phyloP scores from a whole-genome alignment of 2,888 invertebrate genomes.

The Chalcosyrphus nemorum region DNA sequence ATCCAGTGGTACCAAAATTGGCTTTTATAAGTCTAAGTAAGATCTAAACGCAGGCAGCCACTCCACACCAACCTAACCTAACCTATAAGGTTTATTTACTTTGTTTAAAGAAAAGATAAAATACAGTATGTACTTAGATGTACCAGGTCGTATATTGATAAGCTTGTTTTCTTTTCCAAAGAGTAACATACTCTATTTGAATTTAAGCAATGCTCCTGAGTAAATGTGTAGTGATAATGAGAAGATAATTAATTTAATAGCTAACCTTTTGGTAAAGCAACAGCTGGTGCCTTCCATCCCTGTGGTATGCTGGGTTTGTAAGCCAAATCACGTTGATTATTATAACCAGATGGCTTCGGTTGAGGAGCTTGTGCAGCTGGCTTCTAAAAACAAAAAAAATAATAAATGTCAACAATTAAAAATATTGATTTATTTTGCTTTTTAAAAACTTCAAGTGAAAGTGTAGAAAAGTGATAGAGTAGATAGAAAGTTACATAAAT shows the following conservation, averaged over 20 bases:
- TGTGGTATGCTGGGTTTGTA: constrained; percentile 81
- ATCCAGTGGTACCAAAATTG: too few relatives aligned
- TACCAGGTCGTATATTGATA: too few relatives aligned
- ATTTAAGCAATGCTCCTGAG: too few relatives aligned
- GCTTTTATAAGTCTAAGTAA: too few relatives aligned
- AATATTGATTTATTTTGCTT: background rate
- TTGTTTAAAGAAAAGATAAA: too few relatives aligned
- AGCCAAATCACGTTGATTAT: constrained; percentile 79
- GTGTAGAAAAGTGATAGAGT: background rate
- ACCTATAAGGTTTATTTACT: too few relatives aligned
- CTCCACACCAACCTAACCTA: too few relatives aligned
- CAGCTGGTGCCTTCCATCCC: constrained; percentile 81
- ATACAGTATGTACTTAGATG: too few relatives aligned
- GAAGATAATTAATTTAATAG: background rate
- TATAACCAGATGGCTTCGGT: constrained; percentile 63
- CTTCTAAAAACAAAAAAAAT: constrained; percentile 39
- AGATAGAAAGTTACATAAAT: background rate
- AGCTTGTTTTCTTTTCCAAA: too few relatives aligned
- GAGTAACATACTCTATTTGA: too few relatives aligned
- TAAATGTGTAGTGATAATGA: background rate
- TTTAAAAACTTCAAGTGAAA: too few relatives aligned
- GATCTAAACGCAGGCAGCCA: too few relatives aligned
- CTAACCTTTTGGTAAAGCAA: constrained; percentile 80
- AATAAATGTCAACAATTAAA: background rate
- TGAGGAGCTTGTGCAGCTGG: constrained; percentile 21